A percentile compares a stretch with the other conserved stretches of the same genome.
These are phyloP conservation scores for Salpingus planirostris DNA, from an alignment of 2,888 invertebrate species.

Conservation along the genomic window DNA sequence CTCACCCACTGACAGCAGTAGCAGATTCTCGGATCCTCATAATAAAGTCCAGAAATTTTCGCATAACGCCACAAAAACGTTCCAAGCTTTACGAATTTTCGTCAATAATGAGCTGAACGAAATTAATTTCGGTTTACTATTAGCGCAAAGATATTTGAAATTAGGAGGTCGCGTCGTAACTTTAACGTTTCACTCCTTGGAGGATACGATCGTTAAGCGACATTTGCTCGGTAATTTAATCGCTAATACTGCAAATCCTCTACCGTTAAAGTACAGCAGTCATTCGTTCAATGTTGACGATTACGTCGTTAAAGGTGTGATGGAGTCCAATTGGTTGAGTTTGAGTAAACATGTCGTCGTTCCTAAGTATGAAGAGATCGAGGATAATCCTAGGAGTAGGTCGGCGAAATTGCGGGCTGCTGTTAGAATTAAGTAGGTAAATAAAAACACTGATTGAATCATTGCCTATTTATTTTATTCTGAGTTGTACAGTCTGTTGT, in stretches of 20 bases:
- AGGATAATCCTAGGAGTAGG: slow-evolving; percentile 72
- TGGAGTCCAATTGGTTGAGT: slow-evolving; percentile 65
- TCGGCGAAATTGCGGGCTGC: slow-evolving; percentile 86
- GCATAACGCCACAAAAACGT: slow-evolving; percentile 85
- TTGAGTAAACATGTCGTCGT: slow-evolving; percentile 72
- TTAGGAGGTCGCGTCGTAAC: slow-evolving; percentile 69
- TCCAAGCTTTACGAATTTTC: slow-evolving; percentile 89
- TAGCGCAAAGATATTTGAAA: slow-evolving; percentile 70
- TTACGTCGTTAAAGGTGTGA: slow-evolving; percentile 51
- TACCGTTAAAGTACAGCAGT: slow-evolving; percentile 64
- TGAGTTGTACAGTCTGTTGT: too few relatives aligned
- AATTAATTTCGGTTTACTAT: slow-evolving; percentile 75
- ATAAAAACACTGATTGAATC: too few relatives aligned
- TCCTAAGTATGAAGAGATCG: slow-evolving; percentile 65
- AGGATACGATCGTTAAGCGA: slow-evolving; percentile 88
- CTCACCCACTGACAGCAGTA: slow-evolving; percentile 5
- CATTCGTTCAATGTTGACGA: slow-evolving; percentile 51
- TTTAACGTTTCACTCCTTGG: slow-evolving; percentile 86
- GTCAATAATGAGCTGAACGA: slow-evolving; percentile 96
- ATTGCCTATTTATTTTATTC: too few relatives aligned
- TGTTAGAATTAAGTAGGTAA: slow-evolving; percentile 52
- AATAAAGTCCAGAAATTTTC: slow-evolving; percentile 69
- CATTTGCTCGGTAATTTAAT: slow-evolving; percentile 72
- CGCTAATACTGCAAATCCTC: slow-evolving; percentile 60
- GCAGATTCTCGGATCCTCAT: slow-evolving; percentile 39